phyloP scores from a whole-genome alignment of 64 coral and sea anemone species.

The Platygyra sinensis region DNA sequence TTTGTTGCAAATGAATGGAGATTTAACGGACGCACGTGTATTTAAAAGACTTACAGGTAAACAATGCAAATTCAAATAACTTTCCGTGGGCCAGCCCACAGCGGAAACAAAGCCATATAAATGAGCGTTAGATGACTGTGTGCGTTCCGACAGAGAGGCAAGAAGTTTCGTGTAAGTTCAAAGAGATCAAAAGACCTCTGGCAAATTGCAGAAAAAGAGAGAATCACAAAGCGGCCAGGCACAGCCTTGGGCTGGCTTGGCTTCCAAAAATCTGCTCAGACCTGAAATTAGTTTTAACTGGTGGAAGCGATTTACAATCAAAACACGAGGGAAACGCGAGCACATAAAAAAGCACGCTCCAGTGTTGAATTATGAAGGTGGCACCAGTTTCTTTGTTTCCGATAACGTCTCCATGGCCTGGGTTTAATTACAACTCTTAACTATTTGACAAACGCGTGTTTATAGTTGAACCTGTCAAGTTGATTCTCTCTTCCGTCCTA shows the following conservation, averaged over 20 bases:
- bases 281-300: constrained; percentile 11
- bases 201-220: neutral
- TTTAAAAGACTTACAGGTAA: constrained; percentile 10
- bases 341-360: neutral
- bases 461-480: neutral
- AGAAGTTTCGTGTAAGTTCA: neutral
- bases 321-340: constrained; percentile 31
- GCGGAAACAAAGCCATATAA: neutral
- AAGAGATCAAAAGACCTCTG: neutral
- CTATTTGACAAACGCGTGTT: constrained; percentile 24
- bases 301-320: constrained; percentile 15
- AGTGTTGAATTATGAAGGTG: constrained; percentile 14
- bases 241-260: neutral
- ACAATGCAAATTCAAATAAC: constrained; percentile 47
- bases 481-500: neutral
- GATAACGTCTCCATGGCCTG: neutral
- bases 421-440: constrained; percentile 3
- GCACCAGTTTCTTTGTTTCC: constrained; percentile 24
- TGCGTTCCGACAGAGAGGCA: neutral
- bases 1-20: constrained; percentile 12
- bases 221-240: neutral
- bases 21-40: constrained; percentile 37
- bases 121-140: constrained; percentile 1
- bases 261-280: neutral
- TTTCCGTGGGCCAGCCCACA: neutral